Percentiles rank a stretch among this genome's conserved stretches.
These are phyloP conservation scores for Rhinolophus sinicus DNA, from an alignment of 2,113 vertebrate species.

Conservation along the genomic window DNA sequence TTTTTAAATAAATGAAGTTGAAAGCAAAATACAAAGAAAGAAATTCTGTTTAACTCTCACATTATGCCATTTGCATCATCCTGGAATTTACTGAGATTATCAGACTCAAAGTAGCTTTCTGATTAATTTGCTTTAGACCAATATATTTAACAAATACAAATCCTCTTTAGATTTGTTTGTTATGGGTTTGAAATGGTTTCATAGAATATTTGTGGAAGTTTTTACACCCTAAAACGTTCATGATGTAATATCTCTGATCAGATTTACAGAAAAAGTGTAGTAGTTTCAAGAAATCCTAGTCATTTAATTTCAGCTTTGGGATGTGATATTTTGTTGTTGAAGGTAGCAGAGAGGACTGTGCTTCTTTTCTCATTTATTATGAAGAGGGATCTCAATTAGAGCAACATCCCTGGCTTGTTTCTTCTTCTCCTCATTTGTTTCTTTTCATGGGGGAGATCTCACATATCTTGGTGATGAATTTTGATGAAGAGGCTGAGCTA, in stretches of 20 bases:
- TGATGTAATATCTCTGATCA: neutral
- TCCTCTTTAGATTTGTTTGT: neutral
- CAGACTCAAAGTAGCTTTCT: neutral
- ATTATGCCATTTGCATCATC: neutral
- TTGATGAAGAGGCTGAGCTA: accelerated
- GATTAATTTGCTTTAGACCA: neutral
- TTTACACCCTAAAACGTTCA: neutral
- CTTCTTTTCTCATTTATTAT: neutral
- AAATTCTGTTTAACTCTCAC: neutral
- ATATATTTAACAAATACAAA: neutral
- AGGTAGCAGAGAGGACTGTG: neutral
- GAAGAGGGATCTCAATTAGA: neutral
- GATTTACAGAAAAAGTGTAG: neutral
- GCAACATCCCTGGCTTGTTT: neutral
- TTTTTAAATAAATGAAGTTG: neutral
- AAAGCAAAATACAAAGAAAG: neutral
- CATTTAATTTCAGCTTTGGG: neutral
- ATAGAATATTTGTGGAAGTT: neutral
- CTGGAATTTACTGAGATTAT: neutral
- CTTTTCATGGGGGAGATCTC: accelerated
- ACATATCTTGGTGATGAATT: accelerated
- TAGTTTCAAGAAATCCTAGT: neutral
- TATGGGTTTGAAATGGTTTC: neutral
- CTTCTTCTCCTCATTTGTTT: neutral
- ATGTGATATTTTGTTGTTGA: neutral